Conservation (phyloP, 2,888 invertebrate genomes). For the Cacoxenus indagator region DNA sequence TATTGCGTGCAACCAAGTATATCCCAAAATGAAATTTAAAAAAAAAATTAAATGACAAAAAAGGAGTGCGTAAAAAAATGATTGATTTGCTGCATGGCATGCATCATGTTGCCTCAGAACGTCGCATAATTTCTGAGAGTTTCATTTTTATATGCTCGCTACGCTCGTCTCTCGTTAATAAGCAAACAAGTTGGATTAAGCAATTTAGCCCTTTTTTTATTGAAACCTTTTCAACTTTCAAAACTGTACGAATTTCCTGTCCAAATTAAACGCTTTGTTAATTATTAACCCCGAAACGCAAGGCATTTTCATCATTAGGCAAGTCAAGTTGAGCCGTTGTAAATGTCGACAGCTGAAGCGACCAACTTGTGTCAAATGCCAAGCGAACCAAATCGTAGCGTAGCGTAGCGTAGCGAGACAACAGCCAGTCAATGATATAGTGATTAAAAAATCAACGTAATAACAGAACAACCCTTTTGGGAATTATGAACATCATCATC, state of each 20-base stretch:
- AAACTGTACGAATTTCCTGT: constrained; percentile 3
- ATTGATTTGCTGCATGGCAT: neutral
- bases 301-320: too few species aligned
- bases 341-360: constrained; percentile 63
- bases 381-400: neutral
- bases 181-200: constrained; percentile 10
- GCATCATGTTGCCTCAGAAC: neutral
- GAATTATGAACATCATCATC: constrained; percentile 24
- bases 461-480: constrained; percentile 52
- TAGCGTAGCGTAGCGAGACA: neutral
- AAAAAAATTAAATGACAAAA: neutral
- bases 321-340: neutral
- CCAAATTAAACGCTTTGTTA: constrained; percentile 48
- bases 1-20: neutral
- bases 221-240: neutral
- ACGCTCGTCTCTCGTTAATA: neutral
- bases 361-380: neutral
- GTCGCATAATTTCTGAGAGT: neutral
- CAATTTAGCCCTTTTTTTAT: neutral
- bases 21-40: neutral
- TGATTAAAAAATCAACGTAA: constrained; percentile 57
- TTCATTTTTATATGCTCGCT: neutral
- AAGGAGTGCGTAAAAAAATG: neutral
- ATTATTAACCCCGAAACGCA: constrained; percentile 35
- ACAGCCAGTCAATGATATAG: constrained; percentile 54